These are phyloP conservation scores for Siniperca undulata DNA, from an alignment of 2,797 vertebrate genomes.

Conservation along the genomic window DNA sequence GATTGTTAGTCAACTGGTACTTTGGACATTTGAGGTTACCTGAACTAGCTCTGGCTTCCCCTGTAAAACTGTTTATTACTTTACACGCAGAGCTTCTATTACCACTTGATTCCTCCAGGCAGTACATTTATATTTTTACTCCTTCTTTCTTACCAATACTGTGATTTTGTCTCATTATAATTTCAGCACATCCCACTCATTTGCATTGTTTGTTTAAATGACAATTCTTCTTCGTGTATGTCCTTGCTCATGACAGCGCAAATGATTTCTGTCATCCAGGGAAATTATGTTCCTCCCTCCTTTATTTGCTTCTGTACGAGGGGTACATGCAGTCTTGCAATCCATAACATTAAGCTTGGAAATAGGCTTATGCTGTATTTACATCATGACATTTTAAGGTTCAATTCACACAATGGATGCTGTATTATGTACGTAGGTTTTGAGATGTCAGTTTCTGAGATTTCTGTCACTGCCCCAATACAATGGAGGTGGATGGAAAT, in stretches of 20 bases:
- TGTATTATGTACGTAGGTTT: neutral
- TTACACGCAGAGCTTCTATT: neutral
- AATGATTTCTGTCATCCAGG: slow-evolving; percentile 22
- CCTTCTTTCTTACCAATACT: neutral
- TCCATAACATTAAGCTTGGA: neutral
- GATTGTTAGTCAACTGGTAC: neutral
- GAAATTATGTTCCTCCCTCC: slow-evolving; percentile 17
- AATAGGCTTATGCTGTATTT: slow-evolving; percentile 10
- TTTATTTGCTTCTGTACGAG: neutral
- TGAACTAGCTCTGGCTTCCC: neutral
- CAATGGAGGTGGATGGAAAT: neutral
- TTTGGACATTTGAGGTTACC: slow-evolving; percentile 35
- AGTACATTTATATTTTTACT: neutral
- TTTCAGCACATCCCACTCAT: slow-evolving; percentile 6
- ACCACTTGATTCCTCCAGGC: neutral
- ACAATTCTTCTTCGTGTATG: neutral
- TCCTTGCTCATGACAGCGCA: slow-evolving; percentile 7
- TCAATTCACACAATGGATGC: slow-evolving; percentile 8
- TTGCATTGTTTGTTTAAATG: slow-evolving; percentile 9
- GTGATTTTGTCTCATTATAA: slow-evolving; percentile 3
- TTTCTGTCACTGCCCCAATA: neutral
- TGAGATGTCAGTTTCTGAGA: slow-evolving; percentile 5
- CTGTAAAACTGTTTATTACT: slow-evolving; percentile 23
- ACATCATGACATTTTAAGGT: slow-evolving; percentile 17
- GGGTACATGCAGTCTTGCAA: neutral